phyloP scores from a whole-genome alignment of 2,797 vertebrate species.

The Choloepus didactylus region DNA sequence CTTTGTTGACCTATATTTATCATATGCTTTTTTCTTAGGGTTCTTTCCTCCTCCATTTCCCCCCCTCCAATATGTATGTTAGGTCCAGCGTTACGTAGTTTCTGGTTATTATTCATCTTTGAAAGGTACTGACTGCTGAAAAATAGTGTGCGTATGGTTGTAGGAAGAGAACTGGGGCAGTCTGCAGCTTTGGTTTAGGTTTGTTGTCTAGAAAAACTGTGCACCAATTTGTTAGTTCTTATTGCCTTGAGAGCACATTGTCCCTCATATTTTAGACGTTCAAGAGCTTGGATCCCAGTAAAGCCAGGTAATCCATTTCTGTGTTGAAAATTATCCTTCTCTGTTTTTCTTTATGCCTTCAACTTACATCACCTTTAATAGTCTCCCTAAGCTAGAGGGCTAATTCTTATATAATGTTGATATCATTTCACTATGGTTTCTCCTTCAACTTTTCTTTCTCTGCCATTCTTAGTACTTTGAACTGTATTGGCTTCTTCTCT shows the following conservation, averaged over 20 bases:
- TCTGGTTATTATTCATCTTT: neutral
- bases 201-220: neutral
- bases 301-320: neutral
- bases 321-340: neutral
- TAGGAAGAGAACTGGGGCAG: neutral
- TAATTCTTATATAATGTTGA: neutral
- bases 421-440: conserved; percentile 35
- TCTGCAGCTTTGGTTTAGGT: neutral
- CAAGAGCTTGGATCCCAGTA: neutral
- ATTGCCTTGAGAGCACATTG: neutral
- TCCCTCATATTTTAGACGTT: neutral
- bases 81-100: neutral
- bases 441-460: conserved; percentile 39
- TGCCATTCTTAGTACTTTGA: neutral
- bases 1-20: neutral
- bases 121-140: neutral
- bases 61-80: neutral
- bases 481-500: conserved; percentile 14
- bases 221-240: neutral
- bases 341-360: neutral
- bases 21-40: neutral
- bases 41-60: neutral
- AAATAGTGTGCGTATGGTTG: neutral
- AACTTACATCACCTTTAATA: neutral
- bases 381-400: neutral